These are phyloP conservation scores for Perccottus glenii DNA, from an alignment of 2,113 vertebrate species.

Conservation along the genomic window DNA sequence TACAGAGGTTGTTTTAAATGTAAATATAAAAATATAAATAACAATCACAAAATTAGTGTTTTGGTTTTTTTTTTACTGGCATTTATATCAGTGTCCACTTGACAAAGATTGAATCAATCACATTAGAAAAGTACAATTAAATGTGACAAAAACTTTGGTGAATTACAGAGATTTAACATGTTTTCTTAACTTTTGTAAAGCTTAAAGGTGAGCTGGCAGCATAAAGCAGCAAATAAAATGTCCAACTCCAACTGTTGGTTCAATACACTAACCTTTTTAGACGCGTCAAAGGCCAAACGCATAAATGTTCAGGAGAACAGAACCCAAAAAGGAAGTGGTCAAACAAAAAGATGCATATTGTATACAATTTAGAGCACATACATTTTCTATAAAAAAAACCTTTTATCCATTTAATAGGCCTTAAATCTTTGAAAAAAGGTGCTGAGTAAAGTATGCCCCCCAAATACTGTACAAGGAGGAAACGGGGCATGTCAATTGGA, in stretches of 20 bases:
- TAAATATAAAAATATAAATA: slow-evolving; percentile 14
- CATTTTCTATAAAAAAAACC: slow-evolving; percentile 31
- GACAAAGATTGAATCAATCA: slow-evolving; percentile 22
- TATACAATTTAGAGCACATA: slow-evolving; percentile 43
- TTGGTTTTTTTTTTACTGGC: slow-evolving; percentile 28
- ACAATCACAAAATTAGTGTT: slow-evolving; percentile 1
- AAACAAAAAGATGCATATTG: slow-evolving; percentile 14
- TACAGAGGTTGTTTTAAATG: neutral
- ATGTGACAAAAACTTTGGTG: slow-evolving; percentile 19
- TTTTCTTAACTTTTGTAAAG: neutral
- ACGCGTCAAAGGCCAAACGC: slow-evolving; percentile 30
- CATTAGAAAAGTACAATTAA: slow-evolving; percentile 25
- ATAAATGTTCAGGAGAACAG: slow-evolving; percentile 30
- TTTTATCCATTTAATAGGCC: slow-evolving; percentile 7
- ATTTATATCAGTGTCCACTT: slow-evolving; percentile 42
- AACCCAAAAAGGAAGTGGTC: slow-evolving; percentile 31
- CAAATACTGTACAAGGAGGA: slow-evolving; percentile 27
- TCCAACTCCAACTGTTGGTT: slow-evolving; percentile 17
- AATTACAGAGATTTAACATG: neutral
- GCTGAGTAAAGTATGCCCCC: slow-evolving; percentile 21
- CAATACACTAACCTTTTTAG: slow-evolving; percentile 1
- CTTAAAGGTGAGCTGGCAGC: neutral
- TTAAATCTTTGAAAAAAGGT: slow-evolving; percentile 22
- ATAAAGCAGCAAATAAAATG: slow-evolving; percentile 13
- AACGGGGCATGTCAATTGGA: slow-evolving; percentile 61